Evolutionary conservation across 2,888 invertebrate species (phyloP).

Genomic region (Galerucella nymphaeae): DNA sequence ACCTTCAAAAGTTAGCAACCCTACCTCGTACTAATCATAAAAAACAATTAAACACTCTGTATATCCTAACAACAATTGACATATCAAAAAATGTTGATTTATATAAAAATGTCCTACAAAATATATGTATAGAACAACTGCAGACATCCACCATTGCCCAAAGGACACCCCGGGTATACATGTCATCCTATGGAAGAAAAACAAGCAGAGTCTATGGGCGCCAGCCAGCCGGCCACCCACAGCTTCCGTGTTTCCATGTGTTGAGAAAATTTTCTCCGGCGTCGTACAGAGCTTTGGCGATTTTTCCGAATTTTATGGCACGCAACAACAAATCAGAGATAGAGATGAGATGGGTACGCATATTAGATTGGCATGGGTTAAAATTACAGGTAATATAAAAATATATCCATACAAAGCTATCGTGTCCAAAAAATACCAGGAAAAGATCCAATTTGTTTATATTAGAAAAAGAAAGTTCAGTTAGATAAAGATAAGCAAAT

Average conservation of each 20-base stretch:
- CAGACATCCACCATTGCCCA: slow-evolving; percentile 15
- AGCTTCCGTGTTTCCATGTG: slow-evolving; percentile 46
- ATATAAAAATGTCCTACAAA: neutral
- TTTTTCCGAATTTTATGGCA: slow-evolving; percentile 38
- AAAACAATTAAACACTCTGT: too few species aligned
- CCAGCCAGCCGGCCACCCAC: slow-evolving; percentile 52
- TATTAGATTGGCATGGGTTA: neutral
- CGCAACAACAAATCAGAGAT: slow-evolving; percentile 20
- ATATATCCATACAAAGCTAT: too few species aligned
- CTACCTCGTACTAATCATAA: too few species aligned
- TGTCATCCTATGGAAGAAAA: slow-evolving; percentile 20
- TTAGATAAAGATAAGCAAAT: too few species aligned
- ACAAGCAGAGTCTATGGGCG: slow-evolving; percentile 58
- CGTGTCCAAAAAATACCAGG: too few species aligned
- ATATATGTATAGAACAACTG: neutral
- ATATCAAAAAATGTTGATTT: too few species aligned
- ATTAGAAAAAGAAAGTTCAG: too few species aligned
- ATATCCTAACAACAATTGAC: too few species aligned
- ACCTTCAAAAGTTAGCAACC: too few species aligned
- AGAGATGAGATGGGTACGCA: neutral
- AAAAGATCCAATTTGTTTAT: too few species aligned
- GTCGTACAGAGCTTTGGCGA: slow-evolving; percentile 20
- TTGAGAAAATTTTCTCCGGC: slow-evolving; percentile 32
- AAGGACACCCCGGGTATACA: slow-evolving; percentile 16
- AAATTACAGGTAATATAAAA: too few species aligned